A percentile compares a stretch with the other conserved stretches of the same genome.
These are phyloP conservation scores for Tigriopus californicus DNA, from an alignment of 2,888 invertebrate species.

Conservation along the genomic window DNA sequence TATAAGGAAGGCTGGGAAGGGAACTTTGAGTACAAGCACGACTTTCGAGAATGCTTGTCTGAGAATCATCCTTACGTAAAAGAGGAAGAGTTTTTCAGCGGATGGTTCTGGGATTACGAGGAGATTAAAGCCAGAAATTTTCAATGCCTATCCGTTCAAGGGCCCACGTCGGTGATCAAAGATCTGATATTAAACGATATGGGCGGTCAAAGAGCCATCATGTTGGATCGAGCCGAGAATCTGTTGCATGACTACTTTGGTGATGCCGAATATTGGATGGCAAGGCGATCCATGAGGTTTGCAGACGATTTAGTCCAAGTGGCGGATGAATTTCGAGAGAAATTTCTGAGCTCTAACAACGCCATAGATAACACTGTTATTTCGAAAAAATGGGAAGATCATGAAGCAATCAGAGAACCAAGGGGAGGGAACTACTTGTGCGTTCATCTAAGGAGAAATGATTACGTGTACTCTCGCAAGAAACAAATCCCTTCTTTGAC, in stretches of 20 bases:
- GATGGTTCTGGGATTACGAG: conserved; percentile 35
- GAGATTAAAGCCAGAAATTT: conserved; percentile 44
- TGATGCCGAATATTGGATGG: conserved; percentile 58
- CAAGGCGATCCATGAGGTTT: conserved; percentile 78
- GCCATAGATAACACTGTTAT: conserved; percentile 38
- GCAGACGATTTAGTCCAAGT: conserved; percentile 42
- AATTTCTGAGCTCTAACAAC: conserved; percentile 42
- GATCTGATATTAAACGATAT: conserved; percentile 19
- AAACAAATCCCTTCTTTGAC: conserved; percentile 57
- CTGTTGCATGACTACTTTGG: conserved; percentile 75
- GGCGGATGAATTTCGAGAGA: conserved; percentile 45
- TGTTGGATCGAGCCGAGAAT: conserved; percentile 64
- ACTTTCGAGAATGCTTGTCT: conserved; percentile 36
- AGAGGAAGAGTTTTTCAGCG: neutral
- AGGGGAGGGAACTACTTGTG: conserved; percentile 31
- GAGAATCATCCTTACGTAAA: conserved; percentile 22
- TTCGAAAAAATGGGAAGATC: conserved; percentile 41
- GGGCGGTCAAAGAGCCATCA: conserved; percentile 29
- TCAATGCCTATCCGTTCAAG: conserved; percentile 66
- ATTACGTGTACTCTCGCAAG: conserved; percentile 56
- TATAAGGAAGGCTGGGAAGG: conserved; percentile 68
- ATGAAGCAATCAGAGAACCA: conserved; percentile 29
- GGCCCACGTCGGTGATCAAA: conserved; percentile 26
- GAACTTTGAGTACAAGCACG: conserved; percentile 63
- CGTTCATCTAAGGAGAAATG: conserved; percentile 41